These are phyloP conservation scores for Tragelaphus scriptus DNA, from an alignment of 2,113 vertebrate species.

Conservation along the genomic window DNA sequence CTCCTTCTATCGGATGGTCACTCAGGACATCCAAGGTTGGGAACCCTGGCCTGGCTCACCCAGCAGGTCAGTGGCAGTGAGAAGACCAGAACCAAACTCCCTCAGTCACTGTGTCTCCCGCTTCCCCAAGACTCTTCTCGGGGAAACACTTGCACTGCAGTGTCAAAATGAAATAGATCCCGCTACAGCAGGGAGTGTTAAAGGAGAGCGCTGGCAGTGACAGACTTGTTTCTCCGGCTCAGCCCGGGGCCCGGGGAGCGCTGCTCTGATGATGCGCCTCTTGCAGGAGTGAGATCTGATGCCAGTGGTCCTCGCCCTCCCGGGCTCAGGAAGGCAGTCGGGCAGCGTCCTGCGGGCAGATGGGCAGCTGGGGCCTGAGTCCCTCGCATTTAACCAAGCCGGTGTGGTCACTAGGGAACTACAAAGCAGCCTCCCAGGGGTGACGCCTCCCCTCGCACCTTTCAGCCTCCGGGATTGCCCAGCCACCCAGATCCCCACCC, in stretches of 20 bases:
- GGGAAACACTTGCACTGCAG: neutral
- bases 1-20: neutral
- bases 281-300: neutral
- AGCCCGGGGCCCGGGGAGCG: neutral
- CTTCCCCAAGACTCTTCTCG: neutral
- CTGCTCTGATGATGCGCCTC: neutral
- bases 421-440: neutral
- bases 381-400: neutral
- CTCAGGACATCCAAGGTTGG: neutral
- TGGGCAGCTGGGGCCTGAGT: neutral
- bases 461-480: neutral
- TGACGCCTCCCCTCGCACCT: rapidly evolving
- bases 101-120: neutral
- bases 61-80: neutral
- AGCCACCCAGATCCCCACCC: neutral
- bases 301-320: neutral
- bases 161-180: rapidly evolving
- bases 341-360: rapidly evolving
- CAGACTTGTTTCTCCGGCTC: neutral
- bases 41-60: neutral
- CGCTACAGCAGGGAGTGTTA: neutral
- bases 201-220: rapidly evolving
- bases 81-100: neutral
- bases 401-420: neutral
- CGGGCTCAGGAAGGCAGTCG: neutral